Evolutionary conservation across 2,888 invertebrate genomes (phyloP), one percentile per base, ranked within the genome.

Genomic region (Polymixis lichenea): DNA sequence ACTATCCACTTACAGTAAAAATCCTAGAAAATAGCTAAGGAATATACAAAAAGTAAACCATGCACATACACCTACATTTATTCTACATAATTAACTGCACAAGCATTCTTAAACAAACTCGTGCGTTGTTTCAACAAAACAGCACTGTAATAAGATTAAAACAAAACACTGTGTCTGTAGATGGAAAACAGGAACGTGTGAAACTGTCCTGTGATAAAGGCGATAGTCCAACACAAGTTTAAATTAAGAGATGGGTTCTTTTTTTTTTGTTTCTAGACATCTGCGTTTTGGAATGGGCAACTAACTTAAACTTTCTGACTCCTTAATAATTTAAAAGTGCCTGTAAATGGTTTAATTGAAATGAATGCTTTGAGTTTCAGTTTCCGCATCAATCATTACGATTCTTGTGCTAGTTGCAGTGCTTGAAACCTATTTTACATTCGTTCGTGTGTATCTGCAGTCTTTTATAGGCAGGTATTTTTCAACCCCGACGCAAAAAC

Each of bases 131-230:
- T 64, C 19, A 72, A 73, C 71, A 61, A 70, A 77, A 85, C 69
- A 66, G 60, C 22, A 55, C 43, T n/a, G 61, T 86, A 86, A 83
- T 80, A 62, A 72, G 60, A 81, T 77, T 82, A 78, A 81, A 77
- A 84, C 74, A 77, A 53, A 71, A 73, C 78, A 82, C 85, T 28
- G 85, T 81, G 80, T 61, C 56, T 51, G 61, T 79, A 82, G 76
- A 77, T 75, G 85, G 78, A 86, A 85, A 72, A 75, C 87, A 65
- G 67, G 17, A 71, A 75, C 80, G 80, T 86, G 77, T 61, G 32
- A 66, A 79, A 61, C 32, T 67, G 56, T 69, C 38, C 65, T 62
- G 43, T 17, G 1, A 13, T 77, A 75, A 85, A 53, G 73, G 38
- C 15, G 28, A 13, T 3, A 9, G 0, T 65, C 22, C 66, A 80